Base-by-base conservation (phyloP, 30 jellyfish, hydroid and myxozoan genomes). In the Cassiopea andromeda region DNA sequence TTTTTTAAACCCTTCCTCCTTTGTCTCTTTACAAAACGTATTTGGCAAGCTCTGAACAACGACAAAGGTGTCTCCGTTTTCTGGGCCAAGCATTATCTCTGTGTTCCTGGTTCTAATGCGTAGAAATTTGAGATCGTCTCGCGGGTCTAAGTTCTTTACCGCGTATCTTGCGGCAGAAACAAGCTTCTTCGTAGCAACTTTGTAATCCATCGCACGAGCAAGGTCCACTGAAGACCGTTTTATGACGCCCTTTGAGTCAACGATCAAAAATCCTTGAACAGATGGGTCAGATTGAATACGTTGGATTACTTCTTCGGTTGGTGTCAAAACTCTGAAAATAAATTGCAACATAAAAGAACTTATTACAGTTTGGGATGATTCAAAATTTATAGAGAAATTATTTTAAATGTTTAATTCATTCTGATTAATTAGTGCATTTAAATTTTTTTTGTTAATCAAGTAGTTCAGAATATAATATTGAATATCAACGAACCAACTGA, bases 81-180 rank as follows among this genome's bases (percentile, higher is more conserved):
- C 93, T 15, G 97, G 97, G 60, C 91, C 97, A 17, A 91, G 49
- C 94, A 91, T 82, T 46, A 91, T 75, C 60, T 91, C 97, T 54
- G 91, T 68, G 70, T 64, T 84, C 80, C 78, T 79, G 64, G 97
- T 91, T 58, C 94, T 81, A 58, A 91, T 75, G 7, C 97, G 91
- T 81, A 91, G 86, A 46, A 84, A 83, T 44, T 66, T 79, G 19
- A 91, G 92, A 17, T 91, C 97, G 47, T 91, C 97, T 61, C 93
- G 70, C 89, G 97, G 97, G 84, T 91, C 97, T 77, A 91, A 69
- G 85, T 78, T 91, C 85, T 84, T 91, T 2, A 91, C 94, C 84
- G 75, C 91, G 44, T 78, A 84, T 69, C 94, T 70, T 66, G 97
- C 93, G 64, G 92, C 91, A 27, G 84, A 46, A 67, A 89, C 89